These are phyloP conservation scores for Drosophila cyrtoloma DNA, from an alignment of 2,888 invertebrate genomes.

Conservation along the genomic window DNA sequence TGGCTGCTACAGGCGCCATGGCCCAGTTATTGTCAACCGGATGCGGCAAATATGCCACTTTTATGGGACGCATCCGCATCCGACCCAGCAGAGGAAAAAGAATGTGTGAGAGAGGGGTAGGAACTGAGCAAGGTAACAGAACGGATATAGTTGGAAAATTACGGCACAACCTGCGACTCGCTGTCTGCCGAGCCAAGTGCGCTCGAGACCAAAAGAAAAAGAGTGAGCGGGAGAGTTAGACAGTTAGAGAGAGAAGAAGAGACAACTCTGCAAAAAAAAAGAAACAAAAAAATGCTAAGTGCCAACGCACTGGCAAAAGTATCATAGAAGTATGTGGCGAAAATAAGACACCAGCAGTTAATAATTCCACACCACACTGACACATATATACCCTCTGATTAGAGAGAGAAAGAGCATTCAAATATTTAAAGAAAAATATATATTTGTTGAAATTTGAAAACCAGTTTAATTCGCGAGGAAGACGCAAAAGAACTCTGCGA, in stretches of 20 bases:
- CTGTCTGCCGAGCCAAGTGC: constrained; percentile 39
- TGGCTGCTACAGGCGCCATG: constrained; percentile 33
- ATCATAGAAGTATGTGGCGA: constrained; percentile 51
- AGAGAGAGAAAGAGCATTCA: no score
- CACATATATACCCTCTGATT: constrained; percentile 15
- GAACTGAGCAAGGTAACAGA: constrained; percentile 58
- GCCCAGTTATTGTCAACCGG: constrained; percentile 79
- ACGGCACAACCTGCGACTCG: constrained; percentile 72
- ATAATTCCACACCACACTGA: background rate
- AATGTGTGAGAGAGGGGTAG: constrained; percentile 18
- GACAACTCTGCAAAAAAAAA: constrained; percentile 30
- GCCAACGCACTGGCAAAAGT: constrained; percentile 60
- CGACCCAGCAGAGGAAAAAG: constrained; percentile 34
- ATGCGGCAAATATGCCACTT: constrained; percentile 81
- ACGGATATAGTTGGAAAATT: constrained; percentile 81
- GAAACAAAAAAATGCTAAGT: constrained; percentile 48
- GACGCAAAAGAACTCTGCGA: background rate
- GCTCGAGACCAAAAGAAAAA: background rate
- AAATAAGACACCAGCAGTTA: constrained; percentile 48
- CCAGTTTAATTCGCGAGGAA: no score
- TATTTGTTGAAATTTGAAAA: background rate
- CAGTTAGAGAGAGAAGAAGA: background rate
- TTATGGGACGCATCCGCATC: constrained; percentile 75
- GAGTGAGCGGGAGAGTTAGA: background rate
- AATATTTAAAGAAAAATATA: background rate